Evolutionary conservation across 2,113 vertebrate species (phyloP), one percentile per base, ranked within the genome.

Genomic region (Diglossa brunneiventris): DNA sequence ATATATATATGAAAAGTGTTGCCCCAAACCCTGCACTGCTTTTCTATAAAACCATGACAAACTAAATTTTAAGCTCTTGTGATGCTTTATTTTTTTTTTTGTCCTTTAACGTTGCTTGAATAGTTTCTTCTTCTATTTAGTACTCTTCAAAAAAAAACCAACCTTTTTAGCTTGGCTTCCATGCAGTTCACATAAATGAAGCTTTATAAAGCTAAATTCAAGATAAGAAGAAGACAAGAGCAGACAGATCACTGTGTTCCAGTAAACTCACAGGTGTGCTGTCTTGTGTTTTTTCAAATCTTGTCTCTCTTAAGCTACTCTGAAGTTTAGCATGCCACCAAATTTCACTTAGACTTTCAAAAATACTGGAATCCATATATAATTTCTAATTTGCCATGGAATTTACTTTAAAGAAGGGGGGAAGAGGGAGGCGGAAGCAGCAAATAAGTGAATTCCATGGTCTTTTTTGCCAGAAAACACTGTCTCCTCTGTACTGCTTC

Each of bases 321-420:
- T 87, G 61, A 91, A 81, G 84, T 91, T 94, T 35, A 64, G 59
- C 41, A 87, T 78, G 72, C 35, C 46, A 61, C 52, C 16, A 70
- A 46, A 22, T 79, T 64, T 70, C 56, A 70, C 14, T 27, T 62
- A 55, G 49, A 83, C 20, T 35, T 90, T 86, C 62, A 91, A 78
- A 93, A 76, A 35, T 55, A 83, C 6, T 72, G 39, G 52, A 85
- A 68, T 92, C 66, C 70, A 62, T 42, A 37, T 26, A 35, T 30
- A 64, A 68, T 83, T 84, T 44, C 62, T 79, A 70, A 90, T 85
- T 85, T 94, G 37, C 61, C 69, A 89, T 58, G 87, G 90, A 91
- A 96, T 95, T 96, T 82, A 94, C 46, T 87, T 96, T 85, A 68
- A 83, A 87, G 56, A 47, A 90, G 42, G 18, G 10, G 33, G 24